A percentile compares a stretch with the other conserved stretches of the same genome.
Conservation (phyloP, 1,140 invertebrate species). For the Plectrocnemia conspersa region DNA sequence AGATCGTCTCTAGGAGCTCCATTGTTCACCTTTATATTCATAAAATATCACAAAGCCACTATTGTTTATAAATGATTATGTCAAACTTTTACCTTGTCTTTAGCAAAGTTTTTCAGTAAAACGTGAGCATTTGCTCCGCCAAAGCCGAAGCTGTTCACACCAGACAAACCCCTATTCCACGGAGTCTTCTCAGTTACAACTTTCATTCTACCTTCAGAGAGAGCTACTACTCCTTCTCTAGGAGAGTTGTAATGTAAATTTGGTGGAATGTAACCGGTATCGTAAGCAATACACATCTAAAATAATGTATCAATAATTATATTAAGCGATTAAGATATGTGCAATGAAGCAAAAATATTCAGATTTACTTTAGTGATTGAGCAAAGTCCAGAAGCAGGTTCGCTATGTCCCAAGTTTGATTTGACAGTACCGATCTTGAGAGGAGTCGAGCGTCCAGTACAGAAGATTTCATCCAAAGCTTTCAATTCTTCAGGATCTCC, state of each 20-base stretch:
- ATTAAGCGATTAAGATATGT: not conserved
- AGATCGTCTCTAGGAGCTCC: constrained; percentile 51
- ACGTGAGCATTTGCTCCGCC: constrained; percentile 79
- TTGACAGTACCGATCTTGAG: constrained; percentile 86
- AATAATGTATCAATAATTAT: constrained; percentile 4
- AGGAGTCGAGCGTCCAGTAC: constrained; percentile 60
- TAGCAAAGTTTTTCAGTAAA: constrained; percentile 58
- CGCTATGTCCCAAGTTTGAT: constrained; percentile 90
- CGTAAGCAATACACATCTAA: constrained; percentile 62
- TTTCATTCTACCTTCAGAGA: constrained; percentile 65
- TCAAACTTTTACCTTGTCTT: constrained; percentile 47
- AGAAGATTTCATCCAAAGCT: constrained; percentile 80
- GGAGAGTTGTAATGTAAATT: constrained; percentile 74
- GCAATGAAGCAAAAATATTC: too few species aligned
- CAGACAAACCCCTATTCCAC: constrained; percentile 58
- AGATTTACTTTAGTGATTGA: constrained; percentile 71
- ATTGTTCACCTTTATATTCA: constrained; percentile 49
- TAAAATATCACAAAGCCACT: too few species aligned
- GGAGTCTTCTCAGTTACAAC: constrained; percentile 63
- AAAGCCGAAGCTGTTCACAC: constrained; percentile 84
- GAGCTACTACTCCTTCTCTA: constrained; percentile 67
- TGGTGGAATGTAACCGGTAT: constrained; percentile 67
- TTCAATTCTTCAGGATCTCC: constrained; percentile 86
- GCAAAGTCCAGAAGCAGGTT: constrained; percentile 83
- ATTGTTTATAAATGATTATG: too few species aligned